phyloP scores from a whole-genome alignment of 2,888 invertebrate genomes.

The Pyralis farinalis region DNA sequence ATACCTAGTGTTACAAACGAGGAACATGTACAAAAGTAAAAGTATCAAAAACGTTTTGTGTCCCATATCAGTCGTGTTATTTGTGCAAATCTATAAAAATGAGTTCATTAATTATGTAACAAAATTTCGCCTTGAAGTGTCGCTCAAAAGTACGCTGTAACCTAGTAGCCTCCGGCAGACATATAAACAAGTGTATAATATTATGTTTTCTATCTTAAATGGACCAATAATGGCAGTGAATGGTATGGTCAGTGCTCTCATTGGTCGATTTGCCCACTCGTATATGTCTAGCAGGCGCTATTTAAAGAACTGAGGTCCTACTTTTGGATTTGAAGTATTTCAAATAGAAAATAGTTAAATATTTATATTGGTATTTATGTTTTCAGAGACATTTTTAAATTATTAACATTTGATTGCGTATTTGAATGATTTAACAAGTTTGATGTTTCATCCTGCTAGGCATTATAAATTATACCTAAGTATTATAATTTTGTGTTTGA shows the following conservation, averaged over 20 bases:
- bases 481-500: no score
- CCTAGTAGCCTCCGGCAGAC: slow-evolving; percentile 77
- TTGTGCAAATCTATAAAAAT: slow-evolving; percentile 74
- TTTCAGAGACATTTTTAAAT: no score
- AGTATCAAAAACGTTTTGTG: slow-evolving; percentile 78
- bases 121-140: slow-evolving; percentile 75
- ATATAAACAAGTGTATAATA: slow-evolving; percentile 75
- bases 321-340: slow-evolving; percentile 45
- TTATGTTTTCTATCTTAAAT: slow-evolving; percentile 67
- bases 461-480: no score
- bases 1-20: slow-evolving; percentile 51
- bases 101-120: slow-evolving; percentile 49
- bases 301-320: slow-evolving; percentile 63
- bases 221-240: slow-evolving; percentile 80
- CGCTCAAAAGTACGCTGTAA: slow-evolving; percentile 72
- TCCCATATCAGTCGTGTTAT: slow-evolving; percentile 78
- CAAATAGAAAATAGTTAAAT: slow-evolving; percentile 13
- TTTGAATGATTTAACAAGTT: no score
- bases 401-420: no score
- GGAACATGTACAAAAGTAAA: slow-evolving; percentile 71
- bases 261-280: slow-evolving; percentile 74
- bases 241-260: slow-evolving; percentile 70
- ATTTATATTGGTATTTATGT: background rate
- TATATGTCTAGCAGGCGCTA: slow-evolving; percentile 77
- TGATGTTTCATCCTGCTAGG: no score